Percentiles rank a stretch among this genome's conserved stretches.
phyloP scores from a whole-genome alignment of 2,888 invertebrate genomes.

The Caenorhabditis sp. region DNA sequence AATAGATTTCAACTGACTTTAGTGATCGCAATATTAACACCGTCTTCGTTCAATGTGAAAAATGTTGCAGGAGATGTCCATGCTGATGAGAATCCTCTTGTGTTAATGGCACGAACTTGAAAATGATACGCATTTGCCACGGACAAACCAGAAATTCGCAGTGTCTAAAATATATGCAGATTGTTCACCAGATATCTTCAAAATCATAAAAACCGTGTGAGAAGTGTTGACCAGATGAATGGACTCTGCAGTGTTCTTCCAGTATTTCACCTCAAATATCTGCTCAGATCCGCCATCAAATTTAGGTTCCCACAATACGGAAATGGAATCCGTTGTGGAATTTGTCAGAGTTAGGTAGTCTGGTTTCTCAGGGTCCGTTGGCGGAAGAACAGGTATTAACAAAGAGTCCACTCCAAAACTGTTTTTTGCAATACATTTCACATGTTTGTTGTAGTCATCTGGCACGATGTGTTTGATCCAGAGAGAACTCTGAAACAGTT shows the following conservation, averaged over 20 bases:
- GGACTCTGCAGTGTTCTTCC: constrained; percentile 64
- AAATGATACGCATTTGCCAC: constrained; percentile 57
- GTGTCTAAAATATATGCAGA: constrained; percentile 61
- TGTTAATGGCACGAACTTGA: constrained; percentile 68
- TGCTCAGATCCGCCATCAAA: constrained; percentile 78
- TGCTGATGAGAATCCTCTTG: constrained; percentile 64
- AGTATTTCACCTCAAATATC: constrained; percentile 74
- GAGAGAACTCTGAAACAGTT: constrained; percentile 67
- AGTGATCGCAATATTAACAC: constrained; percentile 56
- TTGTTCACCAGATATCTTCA: too few species aligned
- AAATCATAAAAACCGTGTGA: constrained; percentile 56
- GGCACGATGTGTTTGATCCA: constrained; percentile 71
- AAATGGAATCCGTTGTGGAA: constrained; percentile 67
- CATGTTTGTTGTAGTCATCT: constrained; percentile 71
- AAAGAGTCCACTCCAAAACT: constrained; percentile 70
- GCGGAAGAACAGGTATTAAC: constrained; percentile 61
- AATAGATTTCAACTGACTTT: constrained; percentile 5
- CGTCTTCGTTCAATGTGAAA: constrained; percentile 67
- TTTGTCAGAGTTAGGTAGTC: constrained; percentile 70
- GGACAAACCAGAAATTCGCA: constrained; percentile 60
- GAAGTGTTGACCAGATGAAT: constrained; percentile 72
- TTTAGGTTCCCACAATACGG: constrained; percentile 70
- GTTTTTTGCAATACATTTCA: constrained; percentile 72
- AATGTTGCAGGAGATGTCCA: constrained; percentile 60
- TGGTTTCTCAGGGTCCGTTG: constrained; percentile 73